A percentile compares a stretch with the other conserved stretches of the same genome.
These are phyloP conservation scores for Remorina albescens DNA, from an alignment of 2,797 vertebrate species.

Conservation along the genomic window DNA sequence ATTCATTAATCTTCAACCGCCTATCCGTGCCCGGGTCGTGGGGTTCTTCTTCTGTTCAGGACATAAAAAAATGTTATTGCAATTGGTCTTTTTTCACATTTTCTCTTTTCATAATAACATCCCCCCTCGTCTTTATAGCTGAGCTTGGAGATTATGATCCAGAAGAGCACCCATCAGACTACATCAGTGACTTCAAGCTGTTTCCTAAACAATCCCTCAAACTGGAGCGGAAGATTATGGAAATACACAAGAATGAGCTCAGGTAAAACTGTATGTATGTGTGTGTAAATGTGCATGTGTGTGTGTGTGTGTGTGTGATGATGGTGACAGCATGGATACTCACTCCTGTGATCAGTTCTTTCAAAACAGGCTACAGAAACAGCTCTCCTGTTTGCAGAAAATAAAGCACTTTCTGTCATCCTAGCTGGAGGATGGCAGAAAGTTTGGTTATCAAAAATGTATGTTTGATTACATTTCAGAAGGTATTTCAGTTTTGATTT, in stretches of 20 bases:
- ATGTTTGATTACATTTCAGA: constrained; percentile 8
- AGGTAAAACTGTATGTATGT: constrained; percentile 84
- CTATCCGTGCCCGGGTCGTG: no score
- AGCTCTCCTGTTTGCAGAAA: constrained; percentile 28
- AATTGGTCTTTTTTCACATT: neutral
- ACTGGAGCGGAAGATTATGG: constrained; percentile 95
- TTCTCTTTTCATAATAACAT: neutral
- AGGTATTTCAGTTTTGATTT: constrained; percentile 16
- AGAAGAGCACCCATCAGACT: constrained; percentile 95
- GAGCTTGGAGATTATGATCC: constrained; percentile 96
- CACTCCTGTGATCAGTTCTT: constrained; percentile 40
- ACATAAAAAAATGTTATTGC: no score
- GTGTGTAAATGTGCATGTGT: neutral
- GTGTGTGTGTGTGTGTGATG: constrained; percentile 20
- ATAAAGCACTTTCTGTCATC: constrained; percentile 22
- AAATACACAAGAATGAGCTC: constrained; percentile 95
- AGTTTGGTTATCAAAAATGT: constrained; percentile 30
- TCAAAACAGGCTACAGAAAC: constrained; percentile 22
- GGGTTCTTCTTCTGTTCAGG: no score
- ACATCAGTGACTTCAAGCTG: constrained; percentile 94
- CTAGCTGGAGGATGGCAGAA: constrained; percentile 24
- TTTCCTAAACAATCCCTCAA: constrained; percentile 98
- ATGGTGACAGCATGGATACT: constrained; percentile 36
- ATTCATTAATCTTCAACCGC: no score
- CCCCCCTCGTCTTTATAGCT: constrained; percentile 79